These are phyloP conservation scores for Nudaria mundana DNA, from an alignment of 2,888 invertebrate species.

Conservation along the genomic window DNA sequence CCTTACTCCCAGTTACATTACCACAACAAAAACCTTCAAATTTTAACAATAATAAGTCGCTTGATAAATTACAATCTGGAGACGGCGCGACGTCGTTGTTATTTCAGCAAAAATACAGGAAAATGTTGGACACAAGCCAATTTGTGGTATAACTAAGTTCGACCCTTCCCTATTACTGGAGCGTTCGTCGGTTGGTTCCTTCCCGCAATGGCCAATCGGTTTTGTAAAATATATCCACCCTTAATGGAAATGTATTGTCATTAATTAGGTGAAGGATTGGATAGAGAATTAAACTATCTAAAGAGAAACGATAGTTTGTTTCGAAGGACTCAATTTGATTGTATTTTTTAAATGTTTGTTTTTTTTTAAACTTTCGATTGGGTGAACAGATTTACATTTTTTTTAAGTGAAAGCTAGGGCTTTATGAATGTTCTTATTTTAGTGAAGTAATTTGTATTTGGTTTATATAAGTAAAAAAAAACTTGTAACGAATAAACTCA, in stretches of 20 bases:
- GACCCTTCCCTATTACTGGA: slow-evolving; percentile 9
- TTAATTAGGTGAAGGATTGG: slow-evolving; percentile 35
- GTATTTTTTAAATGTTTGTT: too few species aligned
- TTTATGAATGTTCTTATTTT: too few species aligned
- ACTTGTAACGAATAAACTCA: too few species aligned
- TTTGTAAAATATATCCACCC: slow-evolving; percentile 29
- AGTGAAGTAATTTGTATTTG: too few species aligned
- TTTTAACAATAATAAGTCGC: slow-evolving; percentile 38
- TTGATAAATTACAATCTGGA: slow-evolving; percentile 38
- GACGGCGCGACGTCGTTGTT: slow-evolving; percentile 38
- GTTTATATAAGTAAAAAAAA: too few species aligned
- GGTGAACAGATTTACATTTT: too few species aligned
- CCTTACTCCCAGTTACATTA: not conserved
- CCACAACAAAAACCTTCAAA: slow-evolving; percentile 19
- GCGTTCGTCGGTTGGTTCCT: not conserved
- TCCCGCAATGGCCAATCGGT: too few species aligned
- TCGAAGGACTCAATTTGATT: too few species aligned
- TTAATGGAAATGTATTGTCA: slow-evolving; percentile 34
- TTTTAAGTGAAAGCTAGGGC: too few species aligned
- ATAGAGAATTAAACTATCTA: too few species aligned
- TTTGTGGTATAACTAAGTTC: slow-evolving; percentile 47
- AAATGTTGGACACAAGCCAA: slow-evolving; percentile 49
- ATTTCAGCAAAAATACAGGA: slow-evolving; percentile 42
- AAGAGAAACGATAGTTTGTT: too few species aligned
- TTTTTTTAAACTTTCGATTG: too few species aligned